Evolutionary conservation across 2,888 invertebrate species (phyloP).

Genomic region (Drosophila lutescens): DNA sequence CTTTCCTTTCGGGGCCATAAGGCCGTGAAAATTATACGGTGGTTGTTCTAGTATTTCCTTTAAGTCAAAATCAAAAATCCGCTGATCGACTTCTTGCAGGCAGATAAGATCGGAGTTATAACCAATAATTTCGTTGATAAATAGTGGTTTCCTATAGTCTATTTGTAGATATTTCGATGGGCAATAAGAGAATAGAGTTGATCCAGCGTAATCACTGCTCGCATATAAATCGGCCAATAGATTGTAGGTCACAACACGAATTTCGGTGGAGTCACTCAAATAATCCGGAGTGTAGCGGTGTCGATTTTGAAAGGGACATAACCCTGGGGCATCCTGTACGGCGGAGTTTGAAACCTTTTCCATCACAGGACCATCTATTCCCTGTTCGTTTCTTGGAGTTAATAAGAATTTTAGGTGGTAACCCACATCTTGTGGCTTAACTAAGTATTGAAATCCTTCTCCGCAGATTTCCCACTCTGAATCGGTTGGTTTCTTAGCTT

Average conservation of each 20-base stretch:
- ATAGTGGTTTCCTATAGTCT: slow-evolving; percentile 94
- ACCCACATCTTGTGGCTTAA: slow-evolving; percentile 88
- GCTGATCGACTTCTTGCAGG: slow-evolving; percentile 95
- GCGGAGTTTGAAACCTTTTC: slow-evolving; percentile 86
- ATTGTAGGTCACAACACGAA: slow-evolving; percentile 94
- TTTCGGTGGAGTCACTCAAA: slow-evolving; percentile 84
- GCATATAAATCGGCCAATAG: slow-evolving; percentile 96
- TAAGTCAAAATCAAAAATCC: slow-evolving; percentile 90
- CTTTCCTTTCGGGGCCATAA: slow-evolving; percentile 90
- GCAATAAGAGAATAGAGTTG: slow-evolving; percentile 92
- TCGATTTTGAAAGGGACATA: slow-evolving; percentile 92
- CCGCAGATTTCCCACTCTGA: slow-evolving; percentile 87
- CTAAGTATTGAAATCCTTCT: slow-evolving; percentile 87
- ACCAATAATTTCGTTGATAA: slow-evolving; percentile 91
- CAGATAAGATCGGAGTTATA: slow-evolving; percentile 96
- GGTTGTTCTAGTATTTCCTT: slow-evolving; percentile 85
- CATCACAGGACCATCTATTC: slow-evolving; percentile 86
- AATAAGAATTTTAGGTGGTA: slow-evolving; percentile 87
- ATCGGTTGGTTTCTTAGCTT: slow-evolving; percentile 74
- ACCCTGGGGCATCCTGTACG: slow-evolving; percentile 90
- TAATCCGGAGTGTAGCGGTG: slow-evolving; percentile 89
- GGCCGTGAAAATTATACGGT: slow-evolving; percentile 86
- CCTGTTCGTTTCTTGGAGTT: slow-evolving; percentile 85
- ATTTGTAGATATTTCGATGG: slow-evolving; percentile 91
- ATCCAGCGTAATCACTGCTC: slow-evolving; percentile 91